These are phyloP conservation scores for Euglossa dilemma DNA, from an alignment of 1,140 invertebrate species.

Conservation along the genomic window DNA sequence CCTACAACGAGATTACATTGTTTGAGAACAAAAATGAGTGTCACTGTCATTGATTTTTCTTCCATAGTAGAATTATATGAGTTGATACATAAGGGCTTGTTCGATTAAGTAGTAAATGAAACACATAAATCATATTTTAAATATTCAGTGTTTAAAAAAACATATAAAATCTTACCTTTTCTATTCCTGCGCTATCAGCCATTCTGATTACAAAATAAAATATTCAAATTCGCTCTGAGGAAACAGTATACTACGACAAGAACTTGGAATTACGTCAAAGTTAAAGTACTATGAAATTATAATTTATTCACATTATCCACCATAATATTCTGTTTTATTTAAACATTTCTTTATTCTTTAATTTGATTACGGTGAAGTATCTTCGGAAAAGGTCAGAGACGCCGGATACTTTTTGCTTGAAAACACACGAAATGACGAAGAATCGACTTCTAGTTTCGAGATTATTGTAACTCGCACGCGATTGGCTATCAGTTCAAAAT, in stretches of 20 bases:
- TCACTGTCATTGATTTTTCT: conserved; percentile 57
- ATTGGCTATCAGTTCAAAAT: conserved; percentile 80
- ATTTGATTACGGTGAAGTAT: conserved; percentile 19
- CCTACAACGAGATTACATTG: conserved; percentile 80
- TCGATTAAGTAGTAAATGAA: neutral
- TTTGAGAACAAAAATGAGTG: conserved; percentile 20
- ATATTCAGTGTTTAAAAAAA: neutral
- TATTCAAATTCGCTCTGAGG: conserved; percentile 37
- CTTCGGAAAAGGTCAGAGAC: conserved; percentile 11
- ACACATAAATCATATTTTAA: neutral
- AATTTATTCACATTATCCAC: conserved; percentile 16
- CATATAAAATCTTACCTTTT: conserved; percentile 61
- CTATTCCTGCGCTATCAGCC: conserved; percentile 58
- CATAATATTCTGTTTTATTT: neutral
- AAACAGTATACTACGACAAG: neutral
- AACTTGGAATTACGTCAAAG: neutral
- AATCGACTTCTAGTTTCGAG: conserved; percentile 65
- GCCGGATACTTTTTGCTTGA: conserved; percentile 39
- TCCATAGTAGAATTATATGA: neutral
- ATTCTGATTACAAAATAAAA: conserved; percentile 36
- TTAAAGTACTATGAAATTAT: neutral
- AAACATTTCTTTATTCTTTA: conserved; percentile 14
- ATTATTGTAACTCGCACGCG: conserved; percentile 57
- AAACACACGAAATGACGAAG: conserved; percentile 48
- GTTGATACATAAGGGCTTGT: neutral